Evolutionary conservation across 2,797 vertebrate genomes (phyloP).

Genomic region (Vespertilio murinus): DNA sequence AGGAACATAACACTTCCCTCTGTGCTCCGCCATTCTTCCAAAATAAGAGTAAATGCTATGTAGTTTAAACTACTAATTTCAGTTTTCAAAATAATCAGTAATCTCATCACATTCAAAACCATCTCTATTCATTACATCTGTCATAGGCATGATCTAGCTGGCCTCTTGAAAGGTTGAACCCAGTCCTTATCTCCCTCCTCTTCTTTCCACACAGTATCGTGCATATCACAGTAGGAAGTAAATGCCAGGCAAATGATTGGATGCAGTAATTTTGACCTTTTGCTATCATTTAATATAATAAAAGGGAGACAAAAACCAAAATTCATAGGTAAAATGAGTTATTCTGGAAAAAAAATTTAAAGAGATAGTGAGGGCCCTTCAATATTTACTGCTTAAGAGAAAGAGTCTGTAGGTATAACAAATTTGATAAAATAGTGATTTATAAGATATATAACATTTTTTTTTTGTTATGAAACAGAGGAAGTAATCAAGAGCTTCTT

Average conservation of each 20-base stretch:
- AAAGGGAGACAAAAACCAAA: neutral
- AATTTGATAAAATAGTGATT: neutral
- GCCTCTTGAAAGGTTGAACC: neutral
- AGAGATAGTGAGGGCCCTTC: neutral
- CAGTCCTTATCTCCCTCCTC: neutral
- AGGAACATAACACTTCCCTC: slow-evolving; percentile 94
- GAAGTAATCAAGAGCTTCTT: neutral
- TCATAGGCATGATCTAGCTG: neutral
- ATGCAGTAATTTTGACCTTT: neutral
- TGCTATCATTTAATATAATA: neutral
- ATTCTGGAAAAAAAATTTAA: neutral
- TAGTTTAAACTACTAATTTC: neutral
- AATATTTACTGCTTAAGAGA: neutral
- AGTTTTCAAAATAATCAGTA: neutral
- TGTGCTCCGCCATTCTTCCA: slow-evolving; percentile 87
- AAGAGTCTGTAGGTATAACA: neutral
- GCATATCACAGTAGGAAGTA: neutral
- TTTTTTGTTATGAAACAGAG: neutral
- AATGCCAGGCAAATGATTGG: neutral
- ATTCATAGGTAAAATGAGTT: neutral
- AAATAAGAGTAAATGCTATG: slow-evolving; percentile 46
- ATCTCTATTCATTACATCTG: neutral
- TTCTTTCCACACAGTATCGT: neutral
- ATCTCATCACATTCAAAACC: neutral
- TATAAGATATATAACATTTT: slow-evolving; percentile 13